phyloP scores from a whole-genome alignment of 2,113 vertebrate genomes.

The Oophaga pumilio region DNA sequence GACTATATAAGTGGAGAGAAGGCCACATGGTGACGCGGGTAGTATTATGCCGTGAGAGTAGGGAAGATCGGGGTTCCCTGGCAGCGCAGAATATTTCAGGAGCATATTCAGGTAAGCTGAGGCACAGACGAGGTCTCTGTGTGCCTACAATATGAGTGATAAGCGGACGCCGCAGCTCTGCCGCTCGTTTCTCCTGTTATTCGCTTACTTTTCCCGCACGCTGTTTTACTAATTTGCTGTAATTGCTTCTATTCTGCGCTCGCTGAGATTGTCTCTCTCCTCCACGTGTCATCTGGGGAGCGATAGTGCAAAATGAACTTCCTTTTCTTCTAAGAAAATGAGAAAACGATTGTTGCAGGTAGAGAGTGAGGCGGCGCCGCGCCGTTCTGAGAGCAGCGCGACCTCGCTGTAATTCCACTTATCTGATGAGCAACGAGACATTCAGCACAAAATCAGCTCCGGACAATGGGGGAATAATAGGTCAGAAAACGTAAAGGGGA shows the following conservation, averaged over 20 bases:
- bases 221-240: constrained; percentile 7
- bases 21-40: neutral
- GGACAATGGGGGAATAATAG: neutral
- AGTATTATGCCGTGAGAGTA: neutral
- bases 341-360: neutral
- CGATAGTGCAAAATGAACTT: constrained; percentile 25
- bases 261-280: neutral
- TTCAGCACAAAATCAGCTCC: neutral
- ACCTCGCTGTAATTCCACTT: neutral
- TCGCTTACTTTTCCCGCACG: constrained; percentile 16
- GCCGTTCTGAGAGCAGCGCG: neutral
- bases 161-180: neutral
- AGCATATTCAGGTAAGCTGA: too few species aligned
- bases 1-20: neutral
- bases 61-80: neutral
- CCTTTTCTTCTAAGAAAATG: constrained; percentile 13
- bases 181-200: neutral
- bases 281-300: neutral
- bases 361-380: neutral
- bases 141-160: neutral
- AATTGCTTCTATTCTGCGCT: neutral
- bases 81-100: neutral
- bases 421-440: neutral
- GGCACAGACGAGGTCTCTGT: neutral
- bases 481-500: neutral